A percentile compares a stretch with the other conserved stretches of the same genome.
Evolutionary conservation across 2,888 invertebrate species (phyloP).

Genomic region (Cactoblastis cactorum): DNA sequence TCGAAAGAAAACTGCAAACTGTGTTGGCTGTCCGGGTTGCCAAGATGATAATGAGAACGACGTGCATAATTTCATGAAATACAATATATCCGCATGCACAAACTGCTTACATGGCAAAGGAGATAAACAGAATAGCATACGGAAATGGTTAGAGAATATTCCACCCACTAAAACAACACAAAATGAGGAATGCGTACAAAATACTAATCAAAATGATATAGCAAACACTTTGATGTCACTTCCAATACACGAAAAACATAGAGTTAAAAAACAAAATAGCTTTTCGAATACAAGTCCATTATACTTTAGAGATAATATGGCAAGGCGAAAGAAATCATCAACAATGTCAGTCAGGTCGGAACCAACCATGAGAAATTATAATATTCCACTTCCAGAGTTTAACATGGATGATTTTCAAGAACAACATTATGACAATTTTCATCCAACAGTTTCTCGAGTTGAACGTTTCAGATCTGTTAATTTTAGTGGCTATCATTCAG

Average conservation of each 20-base stretch:
- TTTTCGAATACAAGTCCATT: constrained; percentile 49
- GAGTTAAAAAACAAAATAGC: constrained; percentile 59
- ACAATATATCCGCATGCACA: constrained; percentile 68
- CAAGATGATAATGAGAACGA: constrained; percentile 48
- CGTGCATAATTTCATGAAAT: constrained; percentile 59
- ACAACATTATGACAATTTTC: constrained; percentile 40
- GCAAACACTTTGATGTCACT: constrained; percentile 58
- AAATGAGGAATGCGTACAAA: constrained; percentile 44
- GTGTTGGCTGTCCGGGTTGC: constrained; percentile 85
- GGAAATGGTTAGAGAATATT: constrained; percentile 87
- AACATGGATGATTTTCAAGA: constrained; percentile 36
- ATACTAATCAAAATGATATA: constrained; percentile 40
- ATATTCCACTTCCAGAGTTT: constrained; percentile 64
- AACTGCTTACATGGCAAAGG: constrained; percentile 79
- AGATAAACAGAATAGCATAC: constrained; percentile 86
- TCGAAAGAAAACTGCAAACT: constrained; percentile 70
- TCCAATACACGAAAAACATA: constrained; percentile 44
- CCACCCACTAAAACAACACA: constrained; percentile 67
- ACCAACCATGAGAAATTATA: constrained; percentile 59
- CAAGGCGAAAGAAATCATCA: constrained; percentile 45
- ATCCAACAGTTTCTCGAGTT: constrained; percentile 49
- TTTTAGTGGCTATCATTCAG: constrained; percentile 40
- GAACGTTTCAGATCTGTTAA: constrained; percentile 57
- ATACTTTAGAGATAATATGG: constrained; percentile 43
- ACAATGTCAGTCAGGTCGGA: constrained; percentile 68